These are phyloP conservation scores for Phainopepla nitens DNA, from an alignment of 2,113 vertebrate species.

Conservation along the genomic window DNA sequence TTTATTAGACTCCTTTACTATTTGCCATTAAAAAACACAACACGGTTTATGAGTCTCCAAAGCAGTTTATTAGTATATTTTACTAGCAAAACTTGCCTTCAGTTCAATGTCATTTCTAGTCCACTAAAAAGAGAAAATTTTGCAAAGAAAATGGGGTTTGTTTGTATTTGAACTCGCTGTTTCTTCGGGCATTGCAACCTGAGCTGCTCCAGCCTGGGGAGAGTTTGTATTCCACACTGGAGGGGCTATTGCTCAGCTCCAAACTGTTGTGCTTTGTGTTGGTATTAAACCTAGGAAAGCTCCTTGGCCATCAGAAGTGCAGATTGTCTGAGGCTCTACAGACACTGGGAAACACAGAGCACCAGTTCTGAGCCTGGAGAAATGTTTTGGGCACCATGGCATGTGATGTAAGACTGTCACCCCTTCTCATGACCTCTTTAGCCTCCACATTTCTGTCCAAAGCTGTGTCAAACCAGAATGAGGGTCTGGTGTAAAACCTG, in stretches of 20 bases:
- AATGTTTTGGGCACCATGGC: neutral
- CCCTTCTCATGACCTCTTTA: neutral
- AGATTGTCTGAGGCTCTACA: neutral
- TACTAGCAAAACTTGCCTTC: constrained; percentile 48
- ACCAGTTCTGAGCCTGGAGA: neutral
- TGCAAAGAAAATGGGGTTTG: neutral
- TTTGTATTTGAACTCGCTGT: neutral
- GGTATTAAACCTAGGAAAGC: neutral
- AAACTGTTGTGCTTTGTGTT: neutral
- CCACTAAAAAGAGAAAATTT: neutral
- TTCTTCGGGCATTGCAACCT: neutral
- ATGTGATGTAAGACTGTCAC: fast-evolving
- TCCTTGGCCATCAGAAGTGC: neutral
- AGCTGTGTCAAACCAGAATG: neutral
- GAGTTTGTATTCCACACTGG: neutral
- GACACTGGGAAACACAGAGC: neutral
- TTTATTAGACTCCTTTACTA: constrained; percentile 27
- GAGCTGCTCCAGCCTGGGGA: neutral
- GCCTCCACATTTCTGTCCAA: neutral
- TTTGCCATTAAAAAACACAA: constrained; percentile 46
- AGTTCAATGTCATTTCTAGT: neutral
- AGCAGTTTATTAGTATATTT: neutral
- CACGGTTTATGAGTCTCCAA: constrained; percentile 19
- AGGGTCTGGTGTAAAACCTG: neutral
- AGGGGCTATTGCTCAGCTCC: neutral